A percentile compares a stretch with the other conserved stretches of the same genome.
Evolutionary conservation across 2,888 invertebrate species (phyloP).

Genomic region (Sepioteuthis lessoniana): DNA sequence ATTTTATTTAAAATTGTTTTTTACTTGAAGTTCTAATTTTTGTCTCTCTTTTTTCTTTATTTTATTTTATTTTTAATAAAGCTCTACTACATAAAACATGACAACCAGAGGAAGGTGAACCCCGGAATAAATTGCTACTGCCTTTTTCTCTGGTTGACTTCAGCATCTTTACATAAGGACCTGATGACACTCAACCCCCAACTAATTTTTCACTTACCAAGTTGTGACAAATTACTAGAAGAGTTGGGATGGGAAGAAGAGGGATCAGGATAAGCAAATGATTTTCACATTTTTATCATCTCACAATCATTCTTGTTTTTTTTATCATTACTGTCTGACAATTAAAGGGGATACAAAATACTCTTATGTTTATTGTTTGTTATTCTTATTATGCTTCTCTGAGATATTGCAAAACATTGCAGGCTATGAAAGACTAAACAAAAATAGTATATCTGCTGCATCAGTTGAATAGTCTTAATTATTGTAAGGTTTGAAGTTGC

Average conservation of each 20-base stretch:
- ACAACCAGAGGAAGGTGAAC: slow-evolving; percentile 6
- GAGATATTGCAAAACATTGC: not conserved
- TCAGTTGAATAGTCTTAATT: no score
- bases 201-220: no score
- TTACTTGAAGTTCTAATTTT: no score
- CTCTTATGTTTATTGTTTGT: not conserved
- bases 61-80: not conserved
- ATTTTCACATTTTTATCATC: not conserved
- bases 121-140: not conserved
- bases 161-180: not conserved
- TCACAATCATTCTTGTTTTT: slow-evolving; percentile 33
- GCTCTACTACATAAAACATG: not conserved
- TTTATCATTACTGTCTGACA: slow-evolving; percentile 10
- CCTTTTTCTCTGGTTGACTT: slow-evolving; percentile 11
- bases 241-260: not conserved
- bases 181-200: not conserved
- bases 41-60: not conserved
- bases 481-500: no score
- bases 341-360: not conserved
- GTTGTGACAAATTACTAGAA: not conserved
- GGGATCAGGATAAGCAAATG: not conserved
- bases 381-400: not conserved
- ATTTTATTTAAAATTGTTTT: no score
- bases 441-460: no score
- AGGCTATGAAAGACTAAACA: not conserved